Conservation (phyloP, 2,113 vertebrate species). For the Gasterosteus aculeatus region DNA sequence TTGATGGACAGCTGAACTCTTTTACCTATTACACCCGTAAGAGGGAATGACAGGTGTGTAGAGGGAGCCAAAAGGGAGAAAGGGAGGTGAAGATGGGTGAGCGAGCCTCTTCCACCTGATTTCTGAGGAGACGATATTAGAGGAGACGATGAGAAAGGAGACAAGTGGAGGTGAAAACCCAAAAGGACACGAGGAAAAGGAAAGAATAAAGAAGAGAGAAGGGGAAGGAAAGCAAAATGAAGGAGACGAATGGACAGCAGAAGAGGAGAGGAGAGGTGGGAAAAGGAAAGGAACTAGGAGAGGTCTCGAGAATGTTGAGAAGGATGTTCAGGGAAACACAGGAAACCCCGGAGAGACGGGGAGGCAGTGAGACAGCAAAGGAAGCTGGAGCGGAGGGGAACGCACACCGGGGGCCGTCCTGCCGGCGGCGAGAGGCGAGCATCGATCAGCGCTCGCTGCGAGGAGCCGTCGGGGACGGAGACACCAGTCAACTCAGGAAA, state of each 20-base stretch:
- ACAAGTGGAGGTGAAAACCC: background rate
- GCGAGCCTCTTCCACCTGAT: background rate
- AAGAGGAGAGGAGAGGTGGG: background rate
- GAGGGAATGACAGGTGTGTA: background rate
- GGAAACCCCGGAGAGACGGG: background rate
- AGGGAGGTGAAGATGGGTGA: background rate
- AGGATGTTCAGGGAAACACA: no score
- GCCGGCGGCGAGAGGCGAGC: constrained; percentile 11
- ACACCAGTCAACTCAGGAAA: constrained; percentile 72
- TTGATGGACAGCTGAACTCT: constrained; percentile 2
- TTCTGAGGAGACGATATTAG: background rate
- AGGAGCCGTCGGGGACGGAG: constrained; percentile 51
- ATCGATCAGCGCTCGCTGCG: constrained; percentile 64
- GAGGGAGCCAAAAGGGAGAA: background rate
- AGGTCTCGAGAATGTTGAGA: background rate
- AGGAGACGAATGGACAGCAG: no score
- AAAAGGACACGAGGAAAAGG: background rate
- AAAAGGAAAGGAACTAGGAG: no score
- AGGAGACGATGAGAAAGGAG: background rate
- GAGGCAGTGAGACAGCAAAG: background rate
- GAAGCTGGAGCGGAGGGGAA: background rate
- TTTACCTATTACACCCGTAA: background rate
- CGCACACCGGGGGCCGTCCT: constrained; percentile 32
- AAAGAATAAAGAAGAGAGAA: background rate
- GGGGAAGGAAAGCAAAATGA: background rate